Evolutionary conservation across 2,888 invertebrate species (phyloP).

Genomic region (Perizoma affinitatum): DNA sequence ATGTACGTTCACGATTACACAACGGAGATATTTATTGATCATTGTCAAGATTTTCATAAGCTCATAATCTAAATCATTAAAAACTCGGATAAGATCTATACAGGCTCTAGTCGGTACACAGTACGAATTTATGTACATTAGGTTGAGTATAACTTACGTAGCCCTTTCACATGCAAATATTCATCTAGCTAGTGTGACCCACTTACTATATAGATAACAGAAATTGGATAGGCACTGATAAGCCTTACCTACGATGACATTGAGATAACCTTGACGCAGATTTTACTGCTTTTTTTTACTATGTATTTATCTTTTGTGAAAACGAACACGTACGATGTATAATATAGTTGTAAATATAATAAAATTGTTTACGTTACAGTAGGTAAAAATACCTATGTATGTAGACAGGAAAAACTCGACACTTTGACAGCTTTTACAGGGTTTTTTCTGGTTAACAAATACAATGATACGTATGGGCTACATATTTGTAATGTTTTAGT

Average conservation of each 20-base stretch:
- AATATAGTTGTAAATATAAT: too few relatives aligned
- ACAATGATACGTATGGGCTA: background rate
- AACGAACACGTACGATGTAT: background rate
- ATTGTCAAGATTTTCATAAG: too few relatives aligned
- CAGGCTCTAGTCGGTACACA: constrained; percentile 4
- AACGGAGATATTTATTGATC: too few relatives aligned
- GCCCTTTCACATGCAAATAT: constrained; percentile 48
- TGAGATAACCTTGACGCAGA: constrained; percentile 65
- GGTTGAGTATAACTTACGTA: constrained; percentile 22
- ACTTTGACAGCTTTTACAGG: background rate
- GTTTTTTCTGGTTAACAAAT: background rate
- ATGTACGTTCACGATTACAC: too few relatives aligned
- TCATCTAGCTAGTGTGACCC: constrained; percentile 61
- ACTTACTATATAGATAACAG: constrained; percentile 68
- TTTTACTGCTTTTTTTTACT: constrained; percentile 28
- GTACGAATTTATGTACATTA: constrained; percentile 7
- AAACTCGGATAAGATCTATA: background rate
- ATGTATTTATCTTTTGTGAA: constrained; percentile 17
- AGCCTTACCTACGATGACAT: constrained; percentile 71
- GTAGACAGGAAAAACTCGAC: too few relatives aligned
- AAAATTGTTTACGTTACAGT: too few relatives aligned
- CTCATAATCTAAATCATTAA: background rate
- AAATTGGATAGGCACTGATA: constrained; percentile 75
- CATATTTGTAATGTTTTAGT: too few relatives aligned
- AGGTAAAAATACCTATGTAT: too few relatives aligned